Base-by-base conservation (phyloP, 2,113 vertebrate species). In the Xyrauchen texanus region DNA sequence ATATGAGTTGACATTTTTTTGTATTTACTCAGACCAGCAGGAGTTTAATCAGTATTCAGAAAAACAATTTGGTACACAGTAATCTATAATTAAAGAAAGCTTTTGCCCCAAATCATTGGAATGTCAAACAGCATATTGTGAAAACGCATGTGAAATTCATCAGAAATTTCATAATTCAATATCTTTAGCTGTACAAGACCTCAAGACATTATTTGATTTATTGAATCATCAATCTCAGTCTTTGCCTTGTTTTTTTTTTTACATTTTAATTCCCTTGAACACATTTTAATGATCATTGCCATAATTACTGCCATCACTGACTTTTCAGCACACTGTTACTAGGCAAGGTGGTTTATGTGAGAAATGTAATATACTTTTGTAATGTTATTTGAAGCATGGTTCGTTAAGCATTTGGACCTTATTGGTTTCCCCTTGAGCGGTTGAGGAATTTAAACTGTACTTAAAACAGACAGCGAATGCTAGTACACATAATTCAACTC, bases 131-230 rank as follows among this genome's bases (percentile, higher is more conserved):
- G 16, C 4, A 57, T 64, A 15, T 65, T 7, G 8, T 76, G 53
- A 63, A 81, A 34, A 64, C 70, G 42, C 66, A 82, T 74, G 69
- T 78, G 64, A 55, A 11, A 79, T 62, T 77, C 63, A 87, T 86
- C 84, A 69, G 42, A 71, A 58, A 72, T 71, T 16, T 78, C 52
- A 78, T 86, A 81, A 88, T 86, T 80, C 53, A 53, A 84, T 82
- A 82, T 76, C 76, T 61, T 77, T 49, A 58, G 55, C 45, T 7
- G 47, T 71, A 57, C 71, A 80, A 72, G 82, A 79, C 70, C 47
- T 72, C 55, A 67, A 82, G 78, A 80, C 69, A 68, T 62, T 82
- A 46, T 77, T 65, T 70, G 65, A 73, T 83, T 72, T 76, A 81
- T 46, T 67, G 67, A 65, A 76, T 74, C 71, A 77, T 67, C 71